Base-by-base conservation (phyloP, 2,888 invertebrate genomes). In the Phyllotreta cruciferae region DNA sequence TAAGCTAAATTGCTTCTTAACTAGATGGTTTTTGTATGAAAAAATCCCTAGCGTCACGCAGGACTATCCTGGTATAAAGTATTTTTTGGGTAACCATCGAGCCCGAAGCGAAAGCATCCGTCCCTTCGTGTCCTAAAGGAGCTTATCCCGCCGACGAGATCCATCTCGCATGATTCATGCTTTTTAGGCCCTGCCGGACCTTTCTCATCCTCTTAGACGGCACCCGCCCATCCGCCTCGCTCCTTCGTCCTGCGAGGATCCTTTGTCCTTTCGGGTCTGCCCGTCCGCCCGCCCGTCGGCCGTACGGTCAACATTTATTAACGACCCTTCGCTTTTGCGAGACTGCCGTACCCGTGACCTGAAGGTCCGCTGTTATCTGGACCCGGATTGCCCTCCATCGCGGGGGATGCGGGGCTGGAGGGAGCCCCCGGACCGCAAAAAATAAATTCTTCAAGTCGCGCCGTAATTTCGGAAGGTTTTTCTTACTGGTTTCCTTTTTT, bases 111-210 rank as follows among this genome's bases (percentile, higher is more conserved):
- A 24, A 24, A 24, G 24, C 24, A 24, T 13, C 10, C n/a, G 49
- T n/a, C 52, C 52, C 38, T 52, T 52, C 52, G 52, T 24, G 24
- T 69, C 61, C 68, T 62, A 73, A 75, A 75, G 78, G 77, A 75
- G 75, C 78, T 78, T 77, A 78, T 77, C 78, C 78, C 72, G 73
- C 78, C 72, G 73, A 75, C 74, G 56, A 62, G 73, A 71, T 75
- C 75, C 77, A 75, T 75, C 77, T 73, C 77, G 76, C 79, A 78
- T 79, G 79, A 79, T 78, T 79, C 78, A 79, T 79, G 78, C 79
- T 77, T 78, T 78, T 76, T 73, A 74, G 74, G 60, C 60, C 49
- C 45, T 49, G 73, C 71, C 73, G 74, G 75, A 76, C 78, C 78
- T 76, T 78, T 75, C 75, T 72, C 75, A 75, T 74, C 75, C 77